Base-by-base conservation (phyloP, 2,888 invertebrate genomes). In the Agriopis leucophaearia region DNA sequence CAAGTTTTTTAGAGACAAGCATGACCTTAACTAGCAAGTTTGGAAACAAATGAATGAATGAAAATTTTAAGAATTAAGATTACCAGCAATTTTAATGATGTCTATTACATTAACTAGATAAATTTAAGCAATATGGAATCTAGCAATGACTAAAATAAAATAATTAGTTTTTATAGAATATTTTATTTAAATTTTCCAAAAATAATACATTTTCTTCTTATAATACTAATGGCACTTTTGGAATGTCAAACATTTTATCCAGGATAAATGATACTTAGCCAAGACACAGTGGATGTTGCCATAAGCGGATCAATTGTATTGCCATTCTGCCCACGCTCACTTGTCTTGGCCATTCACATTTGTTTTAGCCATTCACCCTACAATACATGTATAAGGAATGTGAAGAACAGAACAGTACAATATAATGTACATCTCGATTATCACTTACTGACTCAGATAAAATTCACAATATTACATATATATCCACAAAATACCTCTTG, bases 211-310 rank as follows among this genome's bases (percentile, higher is more conserved):
- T 61, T n/a, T n/a, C n/a, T n/a, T 74, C 70, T 72, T 73, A 50
- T 27, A 72, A 57, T 61, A 70, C 64, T 74, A 74, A 74, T 74
- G 74, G 74, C 74, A 74, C 74, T 67, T 66, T 52, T 66, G 74
- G 73, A 74, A 74, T 74, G 74, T 71, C 38, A 58, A 54, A 61
- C 62, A 59, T 64, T 65, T 51, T 50, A 48, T 47, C 10, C 15
- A 47, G 27, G 13, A 13, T 59, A 66, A 54, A 54, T 38, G 16
- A n/a, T 52, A 52, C 52, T 16, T 38, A 12, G 50, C n/a, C 27
- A 35, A 27, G 13, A 13, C 13, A 35, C 8, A 16, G 27, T 27
- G 13, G 16, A 3, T 8, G 9, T n/a, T 16, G 16, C 47, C 9
- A 3, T 16, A 16, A 16, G 6, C 0, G 16, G 0, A n/a, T 47